Percentiles rank a stretch among this genome's conserved stretches.
Evolutionary conservation across 1,140 invertebrate species (phyloP).

Genomic region (Drosophila punjabiensis): DNA sequence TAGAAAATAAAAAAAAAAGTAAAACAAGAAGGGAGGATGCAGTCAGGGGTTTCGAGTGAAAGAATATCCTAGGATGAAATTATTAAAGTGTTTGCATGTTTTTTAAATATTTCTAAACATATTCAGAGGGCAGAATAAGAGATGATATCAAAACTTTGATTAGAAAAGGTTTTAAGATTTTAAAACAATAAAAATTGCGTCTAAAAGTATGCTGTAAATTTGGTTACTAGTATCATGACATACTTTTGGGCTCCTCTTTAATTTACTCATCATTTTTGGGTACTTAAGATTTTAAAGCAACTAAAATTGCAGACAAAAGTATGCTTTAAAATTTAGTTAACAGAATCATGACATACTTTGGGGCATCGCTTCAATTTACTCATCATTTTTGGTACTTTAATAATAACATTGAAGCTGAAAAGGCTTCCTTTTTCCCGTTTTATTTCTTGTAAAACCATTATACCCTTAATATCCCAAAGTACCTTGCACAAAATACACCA

Average conservation of each 20-base stretch:
- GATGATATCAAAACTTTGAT: fast-evolving
- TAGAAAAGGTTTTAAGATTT: neutral
- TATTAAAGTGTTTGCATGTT: neutral
- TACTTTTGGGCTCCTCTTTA: neutral
- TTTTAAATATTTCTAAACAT: neutral
- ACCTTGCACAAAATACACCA: neutral
- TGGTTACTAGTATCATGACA: too few species aligned
- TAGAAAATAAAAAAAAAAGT: conserved; percentile 15
- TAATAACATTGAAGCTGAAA: neutral
- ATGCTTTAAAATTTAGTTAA: too few species aligned
- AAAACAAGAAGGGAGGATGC: neutral
- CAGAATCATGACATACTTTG: too few species aligned
- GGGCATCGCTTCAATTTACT: neutral
- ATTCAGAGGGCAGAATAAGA: neutral
- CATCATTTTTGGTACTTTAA: too few species aligned
- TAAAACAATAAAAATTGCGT: neutral
- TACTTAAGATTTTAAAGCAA: neutral
- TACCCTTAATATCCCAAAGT: neutral
- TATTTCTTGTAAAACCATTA: neutral
- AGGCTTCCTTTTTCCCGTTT: neutral
- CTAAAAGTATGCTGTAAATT: neutral
- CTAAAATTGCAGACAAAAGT: neutral
- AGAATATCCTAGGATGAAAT: neutral
- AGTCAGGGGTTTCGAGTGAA: neutral
- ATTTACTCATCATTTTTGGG: neutral